Conservation (phyloP, 2,888 invertebrate species). For the Brachylomia viminalis region DNA sequence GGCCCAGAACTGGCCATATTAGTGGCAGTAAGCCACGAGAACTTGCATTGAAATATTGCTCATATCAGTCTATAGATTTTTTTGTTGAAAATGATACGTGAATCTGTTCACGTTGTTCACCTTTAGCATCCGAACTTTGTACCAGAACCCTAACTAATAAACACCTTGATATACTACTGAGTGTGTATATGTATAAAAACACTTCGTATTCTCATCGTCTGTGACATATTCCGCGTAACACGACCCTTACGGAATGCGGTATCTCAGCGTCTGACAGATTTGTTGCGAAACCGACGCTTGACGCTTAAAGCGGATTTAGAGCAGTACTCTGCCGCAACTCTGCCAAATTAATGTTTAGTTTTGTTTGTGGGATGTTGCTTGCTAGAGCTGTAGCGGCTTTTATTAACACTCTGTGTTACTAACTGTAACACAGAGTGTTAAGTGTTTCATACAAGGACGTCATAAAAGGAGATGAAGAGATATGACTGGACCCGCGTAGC, state of each 20-base stretch:
- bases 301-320: slow-evolving; percentile 54
- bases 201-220: slow-evolving; percentile 27
- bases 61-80: not conserved
- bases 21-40: not conserved
- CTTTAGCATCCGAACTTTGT: slow-evolving; percentile 21
- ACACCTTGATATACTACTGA: not conserved
- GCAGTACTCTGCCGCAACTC: slow-evolving; percentile 27
- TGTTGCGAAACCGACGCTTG: slow-evolving; percentile 52
- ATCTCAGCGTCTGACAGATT: slow-evolving; percentile 57
- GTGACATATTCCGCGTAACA: slow-evolving; percentile 52
- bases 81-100: slow-evolving; percentile 40
- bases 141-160: not conserved
- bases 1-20: not conserved
- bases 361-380: slow-evolving; percentile 21
- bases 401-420: slow-evolving; percentile 8
- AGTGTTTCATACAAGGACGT: not conserved
- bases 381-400: slow-evolving; percentile 25
- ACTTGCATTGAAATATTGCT: slow-evolving; percentile 4
- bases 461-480: not conserved
- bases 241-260: slow-evolving; percentile 57
- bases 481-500: not conserved
- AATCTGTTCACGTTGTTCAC: slow-evolving; percentile 35
- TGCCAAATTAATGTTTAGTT: slow-evolving; percentile 38
- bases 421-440: too few relatives aligned
- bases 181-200: not conserved